Evolutionary conservation across 2,797 vertebrate species (phyloP).

Genomic region (Rousettus madagascariensis): DNA sequence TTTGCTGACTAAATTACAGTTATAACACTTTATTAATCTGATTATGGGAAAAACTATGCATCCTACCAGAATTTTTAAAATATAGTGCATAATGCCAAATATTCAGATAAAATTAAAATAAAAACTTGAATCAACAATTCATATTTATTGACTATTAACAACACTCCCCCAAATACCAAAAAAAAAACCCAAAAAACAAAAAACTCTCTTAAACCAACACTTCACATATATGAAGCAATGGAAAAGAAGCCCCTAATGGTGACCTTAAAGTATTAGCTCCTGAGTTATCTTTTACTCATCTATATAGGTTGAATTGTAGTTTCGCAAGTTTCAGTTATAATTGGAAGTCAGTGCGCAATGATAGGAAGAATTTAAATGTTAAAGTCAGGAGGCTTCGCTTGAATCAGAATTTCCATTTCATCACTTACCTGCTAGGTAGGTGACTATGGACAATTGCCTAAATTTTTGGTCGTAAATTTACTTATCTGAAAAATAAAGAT

Average conservation of each 20-base stretch:
- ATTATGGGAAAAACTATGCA: background rate
- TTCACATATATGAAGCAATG: background rate
- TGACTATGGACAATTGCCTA: background rate
- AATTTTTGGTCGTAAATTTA: background rate
- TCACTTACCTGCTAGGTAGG: background rate
- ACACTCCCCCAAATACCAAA: no score
- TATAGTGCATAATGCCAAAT: background rate
- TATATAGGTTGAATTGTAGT: background rate
- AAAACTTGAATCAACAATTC: background rate
- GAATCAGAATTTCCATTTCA: background rate
- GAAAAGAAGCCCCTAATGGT: background rate
- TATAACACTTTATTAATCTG: background rate
- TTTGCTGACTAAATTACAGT: background rate
- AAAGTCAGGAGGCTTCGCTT: background rate
- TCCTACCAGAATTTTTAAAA: background rate
- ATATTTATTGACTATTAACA: background rate
- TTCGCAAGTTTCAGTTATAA: background rate
- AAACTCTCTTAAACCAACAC: background rate
- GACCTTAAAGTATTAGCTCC: background rate
- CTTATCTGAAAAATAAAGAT: background rate
- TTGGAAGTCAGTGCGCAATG: background rate
- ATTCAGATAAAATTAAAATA: constrained; percentile 24
- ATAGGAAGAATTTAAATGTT: background rate
- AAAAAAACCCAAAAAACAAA: background rate
- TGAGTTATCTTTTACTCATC: background rate